Evolutionary conservation across 2,113 vertebrate species (phyloP).

Genomic region (Oryzias woworae): DNA sequence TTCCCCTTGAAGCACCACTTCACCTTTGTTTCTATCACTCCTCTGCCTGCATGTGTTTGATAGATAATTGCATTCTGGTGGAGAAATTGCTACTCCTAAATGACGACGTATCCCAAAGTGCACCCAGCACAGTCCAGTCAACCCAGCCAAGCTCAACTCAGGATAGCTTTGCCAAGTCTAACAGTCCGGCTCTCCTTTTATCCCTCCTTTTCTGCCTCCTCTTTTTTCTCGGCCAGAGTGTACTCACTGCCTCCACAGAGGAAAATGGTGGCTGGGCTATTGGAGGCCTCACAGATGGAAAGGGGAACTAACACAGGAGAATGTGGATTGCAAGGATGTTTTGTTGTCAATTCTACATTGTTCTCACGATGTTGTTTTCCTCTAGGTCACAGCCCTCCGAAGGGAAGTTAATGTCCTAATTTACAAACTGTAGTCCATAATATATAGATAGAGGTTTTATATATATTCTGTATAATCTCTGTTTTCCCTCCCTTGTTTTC

Average conservation of each 20-base stretch:
- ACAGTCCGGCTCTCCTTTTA: constrained; percentile 50
- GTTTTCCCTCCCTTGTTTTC: constrained; percentile 51
- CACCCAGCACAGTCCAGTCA: constrained; percentile 52
- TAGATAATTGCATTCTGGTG: constrained; percentile 58
- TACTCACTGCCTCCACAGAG: constrained; percentile 58
- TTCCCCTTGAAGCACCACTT: constrained; percentile 38
- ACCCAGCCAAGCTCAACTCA: constrained; percentile 65
- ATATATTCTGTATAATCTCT: constrained; percentile 79
- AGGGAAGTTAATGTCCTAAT: constrained; percentile 80
- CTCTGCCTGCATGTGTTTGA: constrained; percentile 54
- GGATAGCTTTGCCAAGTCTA: constrained; percentile 62
- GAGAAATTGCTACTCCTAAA: constrained; percentile 48
- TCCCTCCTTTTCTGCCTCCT: constrained; percentile 16
- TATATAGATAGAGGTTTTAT: constrained; percentile 83
- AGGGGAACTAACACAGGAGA: constrained; percentile 50
- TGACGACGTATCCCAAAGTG: constrained; percentile 39
- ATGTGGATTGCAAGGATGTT: constrained; percentile 58
- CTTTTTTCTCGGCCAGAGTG: constrained; percentile 23
- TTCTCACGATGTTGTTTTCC: constrained; percentile 61
- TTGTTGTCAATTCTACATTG: constrained; percentile 53
- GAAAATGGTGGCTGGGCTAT: constrained; percentile 51
- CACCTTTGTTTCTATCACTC: constrained; percentile 40
- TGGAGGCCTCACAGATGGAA: constrained; percentile 59
- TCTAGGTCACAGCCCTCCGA: constrained; percentile 72
- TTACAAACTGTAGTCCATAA: constrained; percentile 84